phyloP scores from a whole-genome alignment of 2,797 vertebrate species.

The Gymnothorax reevesii region DNA sequence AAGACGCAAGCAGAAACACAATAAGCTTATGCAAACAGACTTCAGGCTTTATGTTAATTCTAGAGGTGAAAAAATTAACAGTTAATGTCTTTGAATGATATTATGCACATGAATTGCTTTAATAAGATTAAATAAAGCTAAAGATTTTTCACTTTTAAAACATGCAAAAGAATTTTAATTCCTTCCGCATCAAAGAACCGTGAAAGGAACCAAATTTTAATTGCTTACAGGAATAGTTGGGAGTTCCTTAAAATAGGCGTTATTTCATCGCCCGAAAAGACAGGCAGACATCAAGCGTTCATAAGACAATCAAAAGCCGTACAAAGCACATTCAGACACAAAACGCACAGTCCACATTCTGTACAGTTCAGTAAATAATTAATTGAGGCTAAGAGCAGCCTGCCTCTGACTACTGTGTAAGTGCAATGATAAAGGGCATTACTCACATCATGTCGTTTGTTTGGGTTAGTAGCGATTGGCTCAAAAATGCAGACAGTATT shows the following conservation, averaged over 20 bases:
- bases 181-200: not conserved
- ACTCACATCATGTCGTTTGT: conserved; percentile 73
- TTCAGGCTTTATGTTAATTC: not conserved
- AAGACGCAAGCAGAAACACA: conserved; percentile 39
- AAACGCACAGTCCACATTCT: not conserved
- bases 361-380: conserved; percentile 4
- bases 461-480: conserved; percentile 87
- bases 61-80: not conserved
- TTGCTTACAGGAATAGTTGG: not conserved
- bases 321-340: not conserved
- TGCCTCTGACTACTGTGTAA: not conserved
- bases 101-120: not conserved
- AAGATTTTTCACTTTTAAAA: not conserved
- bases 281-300: not conserved
- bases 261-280: not conserved
- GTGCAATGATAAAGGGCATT: not conserved
- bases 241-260: not conserved
- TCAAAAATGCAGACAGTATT: conserved; percentile 98
- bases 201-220: conserved; percentile 9
- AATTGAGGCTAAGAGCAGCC: not conserved
- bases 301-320: not conserved
- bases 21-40: conserved; percentile 5
- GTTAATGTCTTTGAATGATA: not conserved
- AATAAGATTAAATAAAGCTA: conserved; percentile 4
- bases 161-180: not conserved